Percentiles rank a stretch among this genome's conserved stretches.
Evolutionary conservation across 2,888 invertebrate species (phyloP).

Genomic region (Bellardia pandia): DNA sequence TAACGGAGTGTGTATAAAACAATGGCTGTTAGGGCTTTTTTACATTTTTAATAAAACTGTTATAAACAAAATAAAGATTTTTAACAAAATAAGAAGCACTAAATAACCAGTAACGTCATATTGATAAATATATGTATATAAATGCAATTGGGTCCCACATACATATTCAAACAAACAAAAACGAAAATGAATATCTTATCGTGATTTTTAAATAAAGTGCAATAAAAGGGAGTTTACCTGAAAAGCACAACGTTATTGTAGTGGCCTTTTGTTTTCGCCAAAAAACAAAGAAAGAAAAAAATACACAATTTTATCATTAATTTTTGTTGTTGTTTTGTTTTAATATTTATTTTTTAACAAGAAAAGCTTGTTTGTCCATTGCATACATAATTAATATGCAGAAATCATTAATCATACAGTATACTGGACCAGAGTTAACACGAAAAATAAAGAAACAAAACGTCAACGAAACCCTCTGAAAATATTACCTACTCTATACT

Average conservation of each 20-base stretch:
- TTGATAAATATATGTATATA: background rate
- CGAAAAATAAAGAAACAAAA: slow-evolving; percentile 32
- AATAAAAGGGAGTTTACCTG: slow-evolving; percentile 65
- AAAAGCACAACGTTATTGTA: slow-evolving; percentile 14
- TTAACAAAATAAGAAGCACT: background rate
- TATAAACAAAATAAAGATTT: background rate
- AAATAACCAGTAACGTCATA: background rate
- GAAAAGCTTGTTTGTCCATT: slow-evolving; percentile 69
- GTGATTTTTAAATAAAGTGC: slow-evolving; percentile 52
- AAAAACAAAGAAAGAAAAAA: slow-evolving; percentile 18
- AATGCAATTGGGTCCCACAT: background rate
- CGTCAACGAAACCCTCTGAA: slow-evolving; percentile 57
- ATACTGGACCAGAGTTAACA: slow-evolving; percentile 62
- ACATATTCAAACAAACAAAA: background rate
- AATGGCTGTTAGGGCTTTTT: no score
- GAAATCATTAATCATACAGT: slow-evolving; percentile 71
- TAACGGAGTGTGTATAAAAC: no score
- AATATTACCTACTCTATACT: background rate
- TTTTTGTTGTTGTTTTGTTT: slow-evolving; percentile 29
- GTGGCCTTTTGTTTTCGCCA: background rate
- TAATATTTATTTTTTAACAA: slow-evolving; percentile 50
- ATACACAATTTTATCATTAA: slow-evolving; percentile 62
- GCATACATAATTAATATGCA: slow-evolving; percentile 73
- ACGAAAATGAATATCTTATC: slow-evolving; percentile 29
- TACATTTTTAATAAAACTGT: no score